A percentile compares a stretch with the other conserved stretches of the same genome.
Evolutionary conservation across 2,113 vertebrate genomes (phyloP).

Genomic region (Amblyornis subalaris): DNA sequence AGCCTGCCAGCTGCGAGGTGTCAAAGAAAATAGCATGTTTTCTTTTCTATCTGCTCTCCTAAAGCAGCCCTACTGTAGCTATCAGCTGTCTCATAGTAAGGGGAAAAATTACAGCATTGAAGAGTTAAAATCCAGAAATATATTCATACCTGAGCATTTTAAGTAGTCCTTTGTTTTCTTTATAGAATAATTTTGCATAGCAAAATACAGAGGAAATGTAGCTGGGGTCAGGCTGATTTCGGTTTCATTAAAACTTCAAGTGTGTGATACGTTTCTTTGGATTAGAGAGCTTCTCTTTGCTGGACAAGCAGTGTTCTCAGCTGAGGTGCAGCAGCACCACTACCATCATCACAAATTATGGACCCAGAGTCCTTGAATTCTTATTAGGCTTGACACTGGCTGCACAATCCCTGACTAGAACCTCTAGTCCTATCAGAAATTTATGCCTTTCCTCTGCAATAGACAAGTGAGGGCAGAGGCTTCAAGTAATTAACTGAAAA

Average conservation of each 20-base stretch:
- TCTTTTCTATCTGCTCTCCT: background rate
- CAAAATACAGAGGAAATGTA: background rate
- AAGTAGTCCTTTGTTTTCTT: background rate
- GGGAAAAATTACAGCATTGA: background rate
- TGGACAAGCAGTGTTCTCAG: background rate
- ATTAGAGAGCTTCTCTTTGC: background rate
- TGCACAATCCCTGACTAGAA: slow-evolving; percentile 16
- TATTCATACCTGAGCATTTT: background rate
- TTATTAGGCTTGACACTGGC: slow-evolving; percentile 25
- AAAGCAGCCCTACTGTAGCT: background rate
- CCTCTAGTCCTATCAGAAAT: slow-evolving; percentile 16
- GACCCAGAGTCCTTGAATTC: slow-evolving; percentile 7
- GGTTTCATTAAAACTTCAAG: background rate
- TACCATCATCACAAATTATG: background rate
- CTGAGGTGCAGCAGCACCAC: background rate
- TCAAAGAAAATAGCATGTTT: background rate
- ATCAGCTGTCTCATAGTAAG: background rate
- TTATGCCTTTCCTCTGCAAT: slow-evolving; percentile 4
- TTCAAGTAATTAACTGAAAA: slow-evolving; percentile 52
- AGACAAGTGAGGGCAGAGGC: slow-evolving; percentile 27
- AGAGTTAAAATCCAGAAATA: background rate
- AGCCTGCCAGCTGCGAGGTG: background rate
- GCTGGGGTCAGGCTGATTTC: background rate
- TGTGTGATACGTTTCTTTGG: background rate
- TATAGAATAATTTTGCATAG: background rate